Conservation (phyloP, 2,888 invertebrate genomes). For the Agrenia bidenticulata region DNA sequence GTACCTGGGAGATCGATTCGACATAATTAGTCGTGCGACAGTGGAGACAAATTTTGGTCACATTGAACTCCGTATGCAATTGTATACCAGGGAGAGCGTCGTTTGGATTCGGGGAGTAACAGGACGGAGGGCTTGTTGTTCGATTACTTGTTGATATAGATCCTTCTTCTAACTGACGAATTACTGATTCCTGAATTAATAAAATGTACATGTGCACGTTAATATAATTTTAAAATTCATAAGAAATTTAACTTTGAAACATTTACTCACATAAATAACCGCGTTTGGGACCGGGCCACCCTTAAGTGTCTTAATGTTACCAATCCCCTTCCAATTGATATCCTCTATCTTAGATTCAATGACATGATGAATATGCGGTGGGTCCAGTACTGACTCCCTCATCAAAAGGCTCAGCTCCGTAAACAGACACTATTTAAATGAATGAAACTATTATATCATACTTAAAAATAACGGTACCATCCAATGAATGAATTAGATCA, state of each 20-base stretch:
- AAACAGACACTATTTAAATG: slow-evolving; percentile 40
- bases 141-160: neutral
- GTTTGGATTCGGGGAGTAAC: neutral
- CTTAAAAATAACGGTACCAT: neutral
- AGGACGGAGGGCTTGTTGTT: slow-evolving; percentile 16
- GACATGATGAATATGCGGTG: slow-evolving; percentile 41
- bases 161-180: slow-evolving; percentile 29
- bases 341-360: slow-evolving; percentile 37
- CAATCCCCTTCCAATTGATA: slow-evolving; percentile 30
- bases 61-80: slow-evolving; percentile 44
- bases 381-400: slow-evolving; percentile 46
- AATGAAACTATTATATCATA: neutral
- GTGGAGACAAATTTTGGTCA: slow-evolving; percentile 50
- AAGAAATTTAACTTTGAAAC: neutral
- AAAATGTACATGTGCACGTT: slow-evolving; percentile 11
- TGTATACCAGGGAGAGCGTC: slow-evolving; percentile 12
- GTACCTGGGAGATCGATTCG: slow-evolving; percentile 45
- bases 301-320: slow-evolving; percentile 25
- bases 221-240: neutral
- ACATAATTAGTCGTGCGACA: slow-evolving; percentile 50
- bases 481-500: too few species aligned
- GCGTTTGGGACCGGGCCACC: slow-evolving; percentile 17
- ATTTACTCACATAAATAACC: slow-evolving; percentile 16
- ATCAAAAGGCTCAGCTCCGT: slow-evolving; percentile 45
- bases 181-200: slow-evolving; percentile 32